phyloP scores from a whole-genome alignment of 2,113 vertebrate species.

The Mastomys coucha region DNA sequence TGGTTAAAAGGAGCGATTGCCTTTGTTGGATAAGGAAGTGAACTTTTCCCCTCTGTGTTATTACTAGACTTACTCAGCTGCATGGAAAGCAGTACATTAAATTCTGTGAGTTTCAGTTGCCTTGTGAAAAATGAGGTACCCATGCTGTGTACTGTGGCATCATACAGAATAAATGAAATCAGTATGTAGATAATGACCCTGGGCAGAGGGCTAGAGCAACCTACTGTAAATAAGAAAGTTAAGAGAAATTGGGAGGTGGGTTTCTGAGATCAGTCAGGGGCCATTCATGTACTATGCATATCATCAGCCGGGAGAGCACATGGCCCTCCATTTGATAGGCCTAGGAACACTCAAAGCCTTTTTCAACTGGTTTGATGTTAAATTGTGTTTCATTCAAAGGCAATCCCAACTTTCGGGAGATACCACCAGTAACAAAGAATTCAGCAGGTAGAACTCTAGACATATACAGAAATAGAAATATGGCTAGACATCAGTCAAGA shows the following conservation, averaged over 20 bases:
- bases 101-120: background rate
- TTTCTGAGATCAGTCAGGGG: conserved; percentile 39
- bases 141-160: background rate
- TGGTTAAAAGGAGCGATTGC: background rate
- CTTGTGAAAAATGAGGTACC: conserved; percentile 17
- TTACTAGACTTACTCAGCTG: conserved; percentile 7
- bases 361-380: conserved; percentile 49
- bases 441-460: conserved; percentile 36
- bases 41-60: background rate
- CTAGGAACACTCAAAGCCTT: background rate
- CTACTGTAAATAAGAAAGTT: background rate
- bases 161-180: background rate
- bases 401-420: conserved; percentile 9
- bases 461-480: conserved; percentile 71
- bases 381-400: conserved; percentile 57
- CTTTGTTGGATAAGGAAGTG: background rate
- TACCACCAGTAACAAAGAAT: conserved; percentile 29
- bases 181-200: background rate
- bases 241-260: background rate
- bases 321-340: background rate
- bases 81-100: background rate
- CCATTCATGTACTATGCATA: background rate
- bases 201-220: background rate
- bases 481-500: conserved; percentile 63
- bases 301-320: background rate